Evolutionary conservation across 2,113 vertebrate genomes (phyloP), one percentile per base, ranked within the genome.

Genomic region (Dipodomys stephensi): DNA sequence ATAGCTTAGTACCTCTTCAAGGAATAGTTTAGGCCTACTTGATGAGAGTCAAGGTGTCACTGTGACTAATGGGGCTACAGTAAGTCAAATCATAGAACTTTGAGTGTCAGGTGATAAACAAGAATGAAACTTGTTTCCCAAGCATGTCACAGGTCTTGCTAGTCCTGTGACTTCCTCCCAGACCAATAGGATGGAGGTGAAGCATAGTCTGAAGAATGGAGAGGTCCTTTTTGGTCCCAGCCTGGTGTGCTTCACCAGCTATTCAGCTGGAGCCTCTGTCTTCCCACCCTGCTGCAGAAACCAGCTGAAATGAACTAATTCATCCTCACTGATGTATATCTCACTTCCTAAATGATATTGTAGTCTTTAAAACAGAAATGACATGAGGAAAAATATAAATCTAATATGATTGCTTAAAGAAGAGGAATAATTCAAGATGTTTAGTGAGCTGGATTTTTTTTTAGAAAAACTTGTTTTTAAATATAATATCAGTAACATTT

Each of bases 11-110:
- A n/a, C 39, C 16, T 87, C 25, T 95, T 77, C 81, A 81, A 71
- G n/a, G 68, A 93, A 46, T 19, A 87, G 77, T 73, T 69, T 78
- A 82, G 87, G 69, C 74, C 73, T 84, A 3, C 68, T 67, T 62
- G 91, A 68, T 62, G 72, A 76, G 27, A 88, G 53, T 86, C 67
- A 88, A 18, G 13, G 60, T 89, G 72, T 94, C 64, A 74, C 68
- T 69, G 16, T 95, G 81, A 89, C 87, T 94, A 73, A 74, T 65
- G 39, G 35, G 83, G 39, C n/a, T 57, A 73, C 44, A 94, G 92
- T 93, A 69, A 96, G 67, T 84, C 23, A 73, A 27, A 78, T 82
- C 18, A 68, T 57, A 89, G 46, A 83, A 72, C 23, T 77, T 5
- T 32, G 81, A 81, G 32, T 77, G 46, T 49, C 19, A 28, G 67